phyloP scores from a whole-genome alignment of 1,140 invertebrate species.

The Apis mellifera region Amel_HAv3.1 CM009934.2:6869001-6869500 shows the following conservation, averaged over 20 bases:
- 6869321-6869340: no score
- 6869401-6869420: background rate
- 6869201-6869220: constrained; percentile 51
- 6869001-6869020: constrained; percentile 4
- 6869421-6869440: background rate
- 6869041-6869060: constrained; percentile 10
- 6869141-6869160: constrained; percentile 71
- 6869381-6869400: background rate
- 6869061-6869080: constrained; percentile 44
- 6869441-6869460: no score
- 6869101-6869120: constrained; percentile 62
- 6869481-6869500: no score
- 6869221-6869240: constrained; percentile 32
- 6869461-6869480: no score
- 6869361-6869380: constrained; percentile 50
- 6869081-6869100: constrained; percentile 24
- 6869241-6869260: constrained; percentile 10
- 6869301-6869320: no score
- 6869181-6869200: constrained; percentile 53
- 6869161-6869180: constrained; percentile 73
- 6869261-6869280: constrained; percentile 10
- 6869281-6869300: no score
- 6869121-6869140: constrained; percentile 29
- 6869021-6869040: background rate
- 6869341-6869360: background rate